phyloP scores from a whole-genome alignment of 2,113 vertebrate genomes.

The Montifringilla adamsi region DNA sequence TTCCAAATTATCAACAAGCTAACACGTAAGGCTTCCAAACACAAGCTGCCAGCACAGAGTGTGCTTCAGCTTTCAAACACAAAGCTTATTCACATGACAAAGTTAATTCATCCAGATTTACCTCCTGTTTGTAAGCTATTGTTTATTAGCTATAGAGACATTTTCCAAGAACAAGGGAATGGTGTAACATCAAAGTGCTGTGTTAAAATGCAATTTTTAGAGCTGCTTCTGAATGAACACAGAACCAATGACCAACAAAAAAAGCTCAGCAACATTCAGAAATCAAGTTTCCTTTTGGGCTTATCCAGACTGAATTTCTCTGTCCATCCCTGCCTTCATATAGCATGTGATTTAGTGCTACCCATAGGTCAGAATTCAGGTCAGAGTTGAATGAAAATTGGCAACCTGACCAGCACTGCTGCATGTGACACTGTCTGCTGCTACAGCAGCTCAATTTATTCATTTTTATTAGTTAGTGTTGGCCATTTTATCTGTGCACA shows the following conservation, averaged over 20 bases:
- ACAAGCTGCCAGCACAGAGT: neutral
- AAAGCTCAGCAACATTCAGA: neutral
- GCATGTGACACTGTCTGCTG: neutral
- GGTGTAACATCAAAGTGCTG: neutral
- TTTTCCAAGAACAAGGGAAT: neutral
- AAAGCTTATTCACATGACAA: neutral
- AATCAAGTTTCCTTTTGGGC: neutral
- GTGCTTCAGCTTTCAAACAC: neutral
- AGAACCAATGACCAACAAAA: neutral
- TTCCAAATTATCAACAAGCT: neutral
- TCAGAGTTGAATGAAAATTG: neutral
- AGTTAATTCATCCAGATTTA: neutral
- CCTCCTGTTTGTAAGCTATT: neutral
- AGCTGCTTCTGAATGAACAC: neutral
- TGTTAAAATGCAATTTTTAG: neutral
- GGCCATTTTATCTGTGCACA: neutral
- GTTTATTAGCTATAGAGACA: neutral
- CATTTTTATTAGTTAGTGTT: neutral
- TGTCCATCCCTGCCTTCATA: neutral
- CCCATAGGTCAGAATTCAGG: neutral
- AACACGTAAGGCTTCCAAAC: neutral
- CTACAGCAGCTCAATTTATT: neutral
- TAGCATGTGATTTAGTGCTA: neutral
- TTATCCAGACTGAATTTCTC: neutral
- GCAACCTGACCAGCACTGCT: neutral